phyloP scores from a whole-genome alignment of 2,113 vertebrate species.

The Elanoides forficatus region DNA sequence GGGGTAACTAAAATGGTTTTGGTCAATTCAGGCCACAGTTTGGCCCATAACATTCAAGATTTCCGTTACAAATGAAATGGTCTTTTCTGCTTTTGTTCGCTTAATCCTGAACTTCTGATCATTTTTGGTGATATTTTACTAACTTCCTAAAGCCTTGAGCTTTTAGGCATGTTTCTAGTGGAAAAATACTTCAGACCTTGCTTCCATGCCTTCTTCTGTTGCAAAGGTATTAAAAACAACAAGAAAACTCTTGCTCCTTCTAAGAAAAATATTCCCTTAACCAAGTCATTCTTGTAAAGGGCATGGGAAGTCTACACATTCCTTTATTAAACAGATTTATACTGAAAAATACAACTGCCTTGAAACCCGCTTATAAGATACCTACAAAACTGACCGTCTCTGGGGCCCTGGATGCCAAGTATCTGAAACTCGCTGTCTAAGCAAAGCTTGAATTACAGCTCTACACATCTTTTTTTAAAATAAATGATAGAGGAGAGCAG shows the following conservation, averaged over 20 bases:
- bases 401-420: not conserved
- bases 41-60: no score
- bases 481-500: not conserved
- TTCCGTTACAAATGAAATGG: not conserved
- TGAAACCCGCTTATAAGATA: not conserved
- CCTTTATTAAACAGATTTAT: not conserved
- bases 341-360: not conserved
- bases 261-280: not conserved
- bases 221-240: not conserved
- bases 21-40: fast-evolving
- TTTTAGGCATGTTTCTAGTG: not conserved
- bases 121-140: not conserved
- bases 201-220: not conserved
- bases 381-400: not conserved
- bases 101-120: no score
- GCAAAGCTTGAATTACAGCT: not conserved
- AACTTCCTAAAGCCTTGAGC: not conserved
- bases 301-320: fast-evolving
- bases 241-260: not conserved
- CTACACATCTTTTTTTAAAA: not conserved
- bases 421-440: not conserved
- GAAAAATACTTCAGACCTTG: not conserved
- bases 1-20: fast-evolving
- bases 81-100: not conserved
- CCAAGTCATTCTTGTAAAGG: not conserved